Evolutionary conservation across 2,113 vertebrate genomes (phyloP), one percentile per base, ranked within the genome.

Genomic region (Anoplopoma fimbria): DNA sequence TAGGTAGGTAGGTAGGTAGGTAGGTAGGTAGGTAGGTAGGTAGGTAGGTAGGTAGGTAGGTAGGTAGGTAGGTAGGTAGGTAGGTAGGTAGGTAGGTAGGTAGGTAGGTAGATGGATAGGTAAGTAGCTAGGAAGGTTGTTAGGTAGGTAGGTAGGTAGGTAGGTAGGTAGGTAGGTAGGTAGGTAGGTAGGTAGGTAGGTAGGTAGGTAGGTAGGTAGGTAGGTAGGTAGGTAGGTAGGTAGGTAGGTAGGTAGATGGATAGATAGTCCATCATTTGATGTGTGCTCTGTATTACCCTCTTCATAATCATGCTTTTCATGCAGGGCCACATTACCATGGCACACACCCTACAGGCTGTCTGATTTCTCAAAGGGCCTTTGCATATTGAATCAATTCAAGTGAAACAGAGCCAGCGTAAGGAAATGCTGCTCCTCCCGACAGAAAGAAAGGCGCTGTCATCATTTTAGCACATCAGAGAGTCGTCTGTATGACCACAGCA

Each of bases 301-400:
- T 31, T 73, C 72, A 88, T 82, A 80, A 86, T 75, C 83, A 47
- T 60, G 69, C 78, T 81, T 81, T 83, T 85, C 79, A 88, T 90
- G 55, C 77, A 60, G 65, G 82, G 58, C 76, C 64, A 78, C 78
- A 86, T 92, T 89, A 86, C 72, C 25, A 74, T 77, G 65, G 71
- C 84, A 45, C 81, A 85, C 79, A 82, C 75, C 83, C 88, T 75
- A 67, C 71, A 91, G 86, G 70, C 83, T 74, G 75, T 87, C 51
- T 77, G 85, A 83, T 88, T 90, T 86, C 84, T 89, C 84, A 84
- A 68, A 89, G 89, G 89, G 83, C 84, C 81, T 88, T 57, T 79
- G 83, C 86, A 90, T 91, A 92, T 88, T 88, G 71, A 92, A 92
- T 92, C 81, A 89, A 90, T 91, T 87, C 81, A 87, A 82, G 87